Evolutionary conservation across 2,888 invertebrate genomes (phyloP).

Genomic region (Osmoderma eremita): DNA sequence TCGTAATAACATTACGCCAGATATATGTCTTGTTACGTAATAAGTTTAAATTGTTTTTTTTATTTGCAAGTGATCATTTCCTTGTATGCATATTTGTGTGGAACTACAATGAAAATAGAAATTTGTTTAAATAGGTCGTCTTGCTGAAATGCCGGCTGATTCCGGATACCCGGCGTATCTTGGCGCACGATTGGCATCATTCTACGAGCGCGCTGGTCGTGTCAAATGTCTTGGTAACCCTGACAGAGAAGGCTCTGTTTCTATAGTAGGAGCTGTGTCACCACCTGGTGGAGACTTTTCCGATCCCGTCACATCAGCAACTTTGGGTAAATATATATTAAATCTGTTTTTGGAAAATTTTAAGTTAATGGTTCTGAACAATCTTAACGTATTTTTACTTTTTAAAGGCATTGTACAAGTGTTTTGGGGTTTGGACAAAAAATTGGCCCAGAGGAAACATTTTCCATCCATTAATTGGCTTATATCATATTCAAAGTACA

Average conservation of each 20-base stretch:
- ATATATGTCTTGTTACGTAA: too few relatives aligned
- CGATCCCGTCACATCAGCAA: conserved; percentile 99
- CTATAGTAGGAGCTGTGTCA: conserved; percentile 99
- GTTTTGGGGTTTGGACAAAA: conserved; percentile 99
- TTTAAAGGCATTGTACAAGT: conserved; percentile 92
- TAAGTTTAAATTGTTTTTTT: too few relatives aligned
- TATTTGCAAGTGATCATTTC: too few relatives aligned
- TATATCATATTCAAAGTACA: conserved; percentile 97
- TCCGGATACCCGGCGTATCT: conserved; percentile 99
- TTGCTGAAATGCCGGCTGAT: conserved; percentile 99
- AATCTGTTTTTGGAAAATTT: too few relatives aligned
- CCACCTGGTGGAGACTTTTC: conserved; percentile 99
- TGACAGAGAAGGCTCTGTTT: conserved; percentile 97
- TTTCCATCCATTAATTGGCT: conserved; percentile 99
- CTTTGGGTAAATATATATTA: conserved; percentile 68
- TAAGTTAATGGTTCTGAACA: too few relatives aligned
- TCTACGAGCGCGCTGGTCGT: conserved; percentile 99
- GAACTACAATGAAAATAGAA: conserved; percentile 17
- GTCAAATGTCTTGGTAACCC: conserved; percentile 98
- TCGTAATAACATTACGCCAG: neutral
- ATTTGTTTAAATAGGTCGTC: conserved; percentile 69
- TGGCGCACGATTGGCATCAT: conserved; percentile 97
- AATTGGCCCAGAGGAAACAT: conserved; percentile 98
- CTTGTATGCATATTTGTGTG: conserved; percentile 6
- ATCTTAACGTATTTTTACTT: conserved; percentile 4